Evolutionary conservation across 2,113 vertebrate genomes (phyloP).

Genomic region (Heterotilapia buettikoferi): DNA sequence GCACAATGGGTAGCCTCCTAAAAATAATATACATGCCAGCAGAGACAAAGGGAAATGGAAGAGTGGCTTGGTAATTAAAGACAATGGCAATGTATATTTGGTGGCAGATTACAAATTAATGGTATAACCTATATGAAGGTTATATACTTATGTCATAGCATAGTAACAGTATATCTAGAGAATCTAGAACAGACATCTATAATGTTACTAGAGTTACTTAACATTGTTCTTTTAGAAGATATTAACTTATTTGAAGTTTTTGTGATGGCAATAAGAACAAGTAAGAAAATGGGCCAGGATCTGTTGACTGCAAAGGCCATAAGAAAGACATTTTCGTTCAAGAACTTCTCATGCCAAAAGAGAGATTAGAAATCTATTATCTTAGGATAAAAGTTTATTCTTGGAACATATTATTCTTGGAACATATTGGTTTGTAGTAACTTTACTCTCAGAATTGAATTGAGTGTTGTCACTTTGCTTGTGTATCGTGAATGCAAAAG

Average conservation of each 20-base stretch:
- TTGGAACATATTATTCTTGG: background rate
- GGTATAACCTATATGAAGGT: background rate
- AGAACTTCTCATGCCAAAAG: background rate
- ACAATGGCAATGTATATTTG: background rate
- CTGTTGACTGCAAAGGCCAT: background rate
- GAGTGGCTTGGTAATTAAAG: background rate
- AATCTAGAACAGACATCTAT: too few relatives aligned
- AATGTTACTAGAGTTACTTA: background rate
- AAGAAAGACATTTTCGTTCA: background rate
- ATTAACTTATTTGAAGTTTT: background rate
- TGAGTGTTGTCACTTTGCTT: background rate
- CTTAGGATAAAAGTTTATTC: background rate
- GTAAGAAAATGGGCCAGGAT: background rate
- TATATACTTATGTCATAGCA: background rate
- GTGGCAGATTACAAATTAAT: background rate
- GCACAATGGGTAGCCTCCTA: constrained; percentile 36
- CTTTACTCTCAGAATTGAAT: background rate
- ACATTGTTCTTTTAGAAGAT: background rate
- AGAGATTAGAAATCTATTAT: background rate
- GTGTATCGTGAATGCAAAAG: background rate
- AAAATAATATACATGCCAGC: constrained; percentile 42
- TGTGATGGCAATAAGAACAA: background rate
- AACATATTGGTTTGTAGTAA: background rate
- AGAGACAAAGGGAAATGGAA: background rate
- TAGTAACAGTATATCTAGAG: background rate